A percentile compares a stretch with the other conserved stretches of the same genome.
phyloP scores from a whole-genome alignment of 2,888 invertebrate genomes.

The Hetaerina titia region DNA sequence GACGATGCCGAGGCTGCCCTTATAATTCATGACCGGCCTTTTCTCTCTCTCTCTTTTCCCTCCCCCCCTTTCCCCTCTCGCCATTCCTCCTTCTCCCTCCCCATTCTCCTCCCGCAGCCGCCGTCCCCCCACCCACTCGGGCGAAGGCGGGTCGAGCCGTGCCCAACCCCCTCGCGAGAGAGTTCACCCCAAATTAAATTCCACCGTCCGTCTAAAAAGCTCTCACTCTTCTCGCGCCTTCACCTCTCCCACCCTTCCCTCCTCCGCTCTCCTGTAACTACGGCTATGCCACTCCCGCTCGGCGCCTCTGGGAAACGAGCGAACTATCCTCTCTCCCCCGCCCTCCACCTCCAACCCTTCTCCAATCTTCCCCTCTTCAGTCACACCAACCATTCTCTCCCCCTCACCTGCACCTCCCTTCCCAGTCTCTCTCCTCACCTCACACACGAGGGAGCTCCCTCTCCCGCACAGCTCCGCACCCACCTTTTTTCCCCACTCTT shows the following conservation, averaged over 20 bases:
- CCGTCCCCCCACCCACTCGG: background rate
- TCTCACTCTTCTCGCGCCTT: slow-evolving; percentile 24
- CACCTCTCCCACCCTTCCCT: background rate
- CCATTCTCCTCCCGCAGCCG: background rate
- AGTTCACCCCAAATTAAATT: slow-evolving; percentile 62
- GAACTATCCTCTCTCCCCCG: background rate
- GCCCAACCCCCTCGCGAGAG: background rate
- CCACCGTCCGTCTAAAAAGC: slow-evolving; percentile 61
- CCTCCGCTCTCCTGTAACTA: slow-evolving; percentile 11
- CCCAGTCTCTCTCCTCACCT: background rate
- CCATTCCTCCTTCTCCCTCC: background rate
- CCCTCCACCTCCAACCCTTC: background rate
- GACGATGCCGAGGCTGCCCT: slow-evolving; percentile 41
- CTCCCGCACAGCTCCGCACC: background rate
- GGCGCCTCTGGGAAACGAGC: background rate
- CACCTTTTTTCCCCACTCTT: background rate
- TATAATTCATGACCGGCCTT: slow-evolving; percentile 60
- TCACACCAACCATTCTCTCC: background rate
- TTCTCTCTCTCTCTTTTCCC: background rate
- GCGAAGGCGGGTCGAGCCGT: background rate
- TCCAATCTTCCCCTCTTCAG: background rate
- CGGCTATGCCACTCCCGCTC: background rate
- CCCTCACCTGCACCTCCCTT: background rate
- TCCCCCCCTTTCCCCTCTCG: background rate
- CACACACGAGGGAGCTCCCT: background rate